A percentile compares a stretch with the other conserved stretches of the same genome.
These are phyloP conservation scores for Drosophila santomea DNA, from an alignment of 1,140 invertebrate genomes.

Conservation along the genomic window DNA sequence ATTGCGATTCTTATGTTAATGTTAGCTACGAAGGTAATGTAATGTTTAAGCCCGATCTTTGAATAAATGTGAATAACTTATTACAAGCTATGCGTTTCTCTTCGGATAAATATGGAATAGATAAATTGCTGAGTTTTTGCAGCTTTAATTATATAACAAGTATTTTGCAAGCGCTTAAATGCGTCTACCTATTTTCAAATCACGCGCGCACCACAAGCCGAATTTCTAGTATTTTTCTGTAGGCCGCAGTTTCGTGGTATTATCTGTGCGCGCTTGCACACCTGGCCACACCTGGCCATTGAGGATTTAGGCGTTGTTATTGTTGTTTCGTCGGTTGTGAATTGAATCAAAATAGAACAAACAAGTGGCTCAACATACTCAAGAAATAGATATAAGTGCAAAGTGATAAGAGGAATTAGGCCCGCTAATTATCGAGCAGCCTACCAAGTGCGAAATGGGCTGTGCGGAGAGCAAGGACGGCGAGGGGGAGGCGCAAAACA, in stretches of 20 bases:
- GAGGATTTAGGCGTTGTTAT: slow-evolving; percentile 45
- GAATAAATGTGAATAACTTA: slow-evolving; percentile 60
- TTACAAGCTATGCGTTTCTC: not conserved
- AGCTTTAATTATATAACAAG: not conserved
- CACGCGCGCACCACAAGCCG: not conserved
- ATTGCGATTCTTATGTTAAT: slow-evolving; percentile 37
- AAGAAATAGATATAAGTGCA: slow-evolving; percentile 15
- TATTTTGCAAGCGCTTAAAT: not conserved
- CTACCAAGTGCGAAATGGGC: slow-evolving; percentile 67
- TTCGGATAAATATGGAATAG: not conserved
- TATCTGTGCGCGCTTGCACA: not conserved
- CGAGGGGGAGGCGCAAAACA: slow-evolving; percentile 63
- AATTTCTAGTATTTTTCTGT: not conserved
- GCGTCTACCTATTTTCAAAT: not conserved
- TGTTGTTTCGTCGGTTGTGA: slow-evolving; percentile 57
- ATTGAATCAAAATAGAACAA: slow-evolving; percentile 59
- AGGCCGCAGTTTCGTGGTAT: not conserved
- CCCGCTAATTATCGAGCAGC: slow-evolving; percentile 1
- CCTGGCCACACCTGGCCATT: slow-evolving; percentile 20
- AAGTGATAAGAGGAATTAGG: slow-evolving; percentile 13
- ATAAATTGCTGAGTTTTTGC: not conserved
- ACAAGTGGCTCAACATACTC: slow-evolving; percentile 45
- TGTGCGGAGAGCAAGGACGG: slow-evolving; percentile 79
- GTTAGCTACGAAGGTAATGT: slow-evolving; percentile 27
- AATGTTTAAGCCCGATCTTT: slow-evolving; percentile 28